Base-by-base conservation (phyloP, 1,140 invertebrate genomes). In the Hylyphantes graminicola region DNA sequence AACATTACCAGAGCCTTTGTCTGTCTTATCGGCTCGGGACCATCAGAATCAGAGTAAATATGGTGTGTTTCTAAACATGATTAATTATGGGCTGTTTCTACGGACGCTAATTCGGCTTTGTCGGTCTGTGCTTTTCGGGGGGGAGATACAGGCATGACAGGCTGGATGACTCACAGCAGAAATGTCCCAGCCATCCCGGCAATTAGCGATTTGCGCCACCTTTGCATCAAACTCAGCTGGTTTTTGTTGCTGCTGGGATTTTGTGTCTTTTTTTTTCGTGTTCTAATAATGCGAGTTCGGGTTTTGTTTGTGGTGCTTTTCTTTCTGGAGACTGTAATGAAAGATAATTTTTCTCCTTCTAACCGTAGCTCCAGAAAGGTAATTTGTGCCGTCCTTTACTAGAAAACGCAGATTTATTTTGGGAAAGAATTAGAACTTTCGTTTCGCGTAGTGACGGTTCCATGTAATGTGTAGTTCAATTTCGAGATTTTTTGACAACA, bases 1-100 rank as follows among this genome's bases (percentile, higher is more conserved):
- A 48, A 13, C 59, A 73, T 21, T 53, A 13, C 57, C 68, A 48
- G 35, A 8, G n/a, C 70, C n/a, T 75, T 83, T 83, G 81, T 83
- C 79, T 57, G 63, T 74, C 81, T 83, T 83, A 83, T 83, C 81
- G 61, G 50, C 35, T 19, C 54, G 19, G 59, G 53, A 57, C 21
- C 79, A 73, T 82, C 68, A 74, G 79, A 82, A 82, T 64, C 53
- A 50, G 68, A 13, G 73, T 83, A 83, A 83, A 83, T 83, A 83
- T 75, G 79, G 68, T 73, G 19, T 70, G 19, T 81, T 76, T 83
- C 81, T 75, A 76, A 83, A 83, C 61, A 76, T 83, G 81, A 83
- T 83, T 83, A 83, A 83, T 83, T 83, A 75, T 75, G 57, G 55
- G 70, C 59, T 73, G 79, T 73, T 81, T 74, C 73, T 68, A 75